Evolutionary conservation across 2,797 vertebrate species (phyloP).

Genomic region (Siniperca obscura): DNA sequence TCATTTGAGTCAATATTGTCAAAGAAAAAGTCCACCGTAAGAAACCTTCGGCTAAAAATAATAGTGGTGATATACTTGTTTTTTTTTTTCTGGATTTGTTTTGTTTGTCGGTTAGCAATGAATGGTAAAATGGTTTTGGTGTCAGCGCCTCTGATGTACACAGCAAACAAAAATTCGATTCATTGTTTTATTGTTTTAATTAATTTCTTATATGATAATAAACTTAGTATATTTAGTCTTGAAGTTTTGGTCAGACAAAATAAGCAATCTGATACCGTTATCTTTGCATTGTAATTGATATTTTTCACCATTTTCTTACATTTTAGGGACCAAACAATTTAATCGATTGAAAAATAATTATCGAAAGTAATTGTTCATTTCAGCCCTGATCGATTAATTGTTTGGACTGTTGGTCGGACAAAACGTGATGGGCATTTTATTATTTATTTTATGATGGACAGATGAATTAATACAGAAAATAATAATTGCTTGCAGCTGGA

Average conservation of each 20-base stretch:
- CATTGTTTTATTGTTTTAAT: neutral
- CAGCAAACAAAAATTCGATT: neutral
- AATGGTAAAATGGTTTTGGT: neutral
- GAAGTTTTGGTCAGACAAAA: neutral
- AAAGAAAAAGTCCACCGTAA: constrained; percentile 63
- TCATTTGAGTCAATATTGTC: constrained; percentile 22
- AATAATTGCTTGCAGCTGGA: neutral
- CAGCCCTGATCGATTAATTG: neutral
- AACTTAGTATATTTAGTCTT: neutral
- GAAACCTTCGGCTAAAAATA: neutral
- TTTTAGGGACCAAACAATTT: neutral
- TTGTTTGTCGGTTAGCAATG: too few relatives aligned
- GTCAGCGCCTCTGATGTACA: neutral
- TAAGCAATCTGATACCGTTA: neutral
- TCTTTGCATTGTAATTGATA: neutral
- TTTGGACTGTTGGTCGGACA: neutral
- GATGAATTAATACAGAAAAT: neutral
- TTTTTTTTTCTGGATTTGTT: neutral
- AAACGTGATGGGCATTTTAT: neutral
- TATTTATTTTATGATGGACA: neutral
- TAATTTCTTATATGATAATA: neutral
- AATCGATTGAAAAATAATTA: neutral
- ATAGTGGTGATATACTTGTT: neutral
- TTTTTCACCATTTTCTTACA: neutral
- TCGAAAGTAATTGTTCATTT: neutral